phyloP scores from a whole-genome alignment of 2,113 vertebrate genomes.

The Actenoides lindsayi region DNA sequence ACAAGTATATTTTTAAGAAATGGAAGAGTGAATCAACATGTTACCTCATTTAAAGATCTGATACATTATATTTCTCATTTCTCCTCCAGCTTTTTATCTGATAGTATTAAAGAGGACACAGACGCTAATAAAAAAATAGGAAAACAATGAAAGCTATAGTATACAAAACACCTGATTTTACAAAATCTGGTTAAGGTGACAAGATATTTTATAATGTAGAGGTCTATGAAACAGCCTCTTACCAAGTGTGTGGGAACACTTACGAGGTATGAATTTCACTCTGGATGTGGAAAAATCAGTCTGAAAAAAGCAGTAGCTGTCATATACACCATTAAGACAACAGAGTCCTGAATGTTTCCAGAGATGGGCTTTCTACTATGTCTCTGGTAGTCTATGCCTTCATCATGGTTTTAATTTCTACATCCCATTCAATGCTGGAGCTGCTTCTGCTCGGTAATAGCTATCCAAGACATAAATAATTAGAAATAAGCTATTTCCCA shows the following conservation, averaged over 20 bases:
- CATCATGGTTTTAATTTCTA: background rate
- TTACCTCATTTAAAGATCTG: background rate
- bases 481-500: background rate
- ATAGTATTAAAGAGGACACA: background rate
- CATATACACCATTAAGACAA: background rate
- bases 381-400: background rate
- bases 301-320: background rate
- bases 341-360: background rate
- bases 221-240: background rate
- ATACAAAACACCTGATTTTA: background rate
- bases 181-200: background rate
- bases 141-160: background rate
- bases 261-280: background rate
- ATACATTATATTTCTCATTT: background rate
- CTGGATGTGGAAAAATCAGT: background rate
- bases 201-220: background rate
- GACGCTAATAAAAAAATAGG: background rate
- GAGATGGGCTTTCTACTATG: background rate
- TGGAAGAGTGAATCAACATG: too few relatives aligned
- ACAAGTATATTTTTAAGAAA: background rate
- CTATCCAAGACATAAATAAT: background rate
- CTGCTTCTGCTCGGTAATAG: background rate
- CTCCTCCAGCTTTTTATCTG: background rate
- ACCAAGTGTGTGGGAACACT: background rate
- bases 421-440: background rate